Evolutionary conservation across 2,797 vertebrate genomes (phyloP).

Genomic region (Geotrypetes seraphini): DNA sequence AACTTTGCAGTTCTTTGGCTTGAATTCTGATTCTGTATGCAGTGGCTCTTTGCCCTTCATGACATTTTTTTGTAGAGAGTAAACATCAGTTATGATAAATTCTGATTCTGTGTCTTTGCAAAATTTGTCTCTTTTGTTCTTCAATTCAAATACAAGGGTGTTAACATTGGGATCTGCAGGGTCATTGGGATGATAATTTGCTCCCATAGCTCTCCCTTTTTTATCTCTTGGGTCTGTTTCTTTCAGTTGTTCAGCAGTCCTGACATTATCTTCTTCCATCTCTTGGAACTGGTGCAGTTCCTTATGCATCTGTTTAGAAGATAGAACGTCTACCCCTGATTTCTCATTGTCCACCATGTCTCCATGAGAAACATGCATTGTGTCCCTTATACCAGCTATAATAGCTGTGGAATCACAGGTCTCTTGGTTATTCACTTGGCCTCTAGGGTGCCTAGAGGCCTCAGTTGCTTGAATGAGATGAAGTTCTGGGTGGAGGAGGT

Average conservation of each 20-base stretch:
- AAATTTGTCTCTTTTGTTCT: conserved; percentile 33
- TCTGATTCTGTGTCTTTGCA: conserved; percentile 60
- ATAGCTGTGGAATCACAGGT: background rate
- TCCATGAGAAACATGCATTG: background rate
- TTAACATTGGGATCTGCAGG: conserved; percentile 33
- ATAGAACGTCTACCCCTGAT: conserved; percentile 1
- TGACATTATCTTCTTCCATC: conserved; percentile 31
- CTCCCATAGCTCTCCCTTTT: conserved; percentile 25
- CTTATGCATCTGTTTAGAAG: conserved; percentile 12
- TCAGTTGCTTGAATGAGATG: conserved; percentile 55
- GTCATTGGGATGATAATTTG: conserved; percentile 28
- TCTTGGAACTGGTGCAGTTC: conserved; percentile 20
- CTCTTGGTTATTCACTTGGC: conserved; percentile 39
- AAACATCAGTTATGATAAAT: conserved; percentile 67
- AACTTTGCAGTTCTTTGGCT: conserved; percentile 63
- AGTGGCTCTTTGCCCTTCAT: conserved; percentile 60
- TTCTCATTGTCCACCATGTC: background rate
- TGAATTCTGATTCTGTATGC: conserved; percentile 57
- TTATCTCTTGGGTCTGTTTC: conserved; percentile 25
- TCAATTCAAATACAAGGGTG: conserved; percentile 20
- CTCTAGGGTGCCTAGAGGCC: conserved; percentile 21
- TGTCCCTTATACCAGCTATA: rapidly evolving
- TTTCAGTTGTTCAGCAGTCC: conserved; percentile 22
- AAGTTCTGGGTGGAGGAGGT: conserved; percentile 69
- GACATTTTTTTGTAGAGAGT: conserved; percentile 66